A percentile compares a stretch with the other conserved stretches of the same genome.
Conservation (phyloP, 2,797 vertebrate species). For the Chelon labrosus region DNA sequence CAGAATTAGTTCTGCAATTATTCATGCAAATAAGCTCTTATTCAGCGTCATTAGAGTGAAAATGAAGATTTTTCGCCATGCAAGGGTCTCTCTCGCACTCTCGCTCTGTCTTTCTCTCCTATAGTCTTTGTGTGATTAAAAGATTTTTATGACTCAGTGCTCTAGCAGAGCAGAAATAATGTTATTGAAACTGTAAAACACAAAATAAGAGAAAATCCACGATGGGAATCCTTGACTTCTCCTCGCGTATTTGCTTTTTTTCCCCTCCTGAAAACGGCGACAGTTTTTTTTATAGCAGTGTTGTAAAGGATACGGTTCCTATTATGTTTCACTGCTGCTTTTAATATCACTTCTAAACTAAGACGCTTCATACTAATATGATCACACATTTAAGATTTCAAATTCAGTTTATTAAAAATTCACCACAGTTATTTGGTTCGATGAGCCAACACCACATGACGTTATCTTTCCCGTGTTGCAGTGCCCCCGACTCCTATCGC, state of each 20-base stretch:
- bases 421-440: not conserved
- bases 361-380: not conserved
- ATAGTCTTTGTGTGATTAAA: slow-evolving; percentile 63
- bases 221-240: slow-evolving; percentile 53
- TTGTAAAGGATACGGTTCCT: slow-evolving; percentile 8
- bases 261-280: slow-evolving; percentile 1
- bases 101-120: slow-evolving; percentile 26
- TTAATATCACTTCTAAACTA: not conserved
- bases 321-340: not conserved
- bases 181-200: slow-evolving; percentile 58
- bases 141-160: slow-evolving; percentile 55
- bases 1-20: slow-evolving; percentile 64
- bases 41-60: slow-evolving; percentile 52
- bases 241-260: slow-evolving; percentile 9
- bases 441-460: not conserved
- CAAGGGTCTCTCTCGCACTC: slow-evolving; percentile 31
- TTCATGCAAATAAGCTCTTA: slow-evolving; percentile 72
- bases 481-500: slow-evolving; percentile 95
- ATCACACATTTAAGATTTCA: not conserved
- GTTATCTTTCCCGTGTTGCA: slow-evolving; percentile 60
- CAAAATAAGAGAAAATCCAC: slow-evolving; percentile 39
- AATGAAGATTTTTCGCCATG: slow-evolving; percentile 58
- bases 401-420: too few species aligned
- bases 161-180: slow-evolving; percentile 61
- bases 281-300: slow-evolving; percentile 3